phyloP scores from a whole-genome alignment of 1,140 invertebrate genomes.

The Orius laevigatus region DNA sequence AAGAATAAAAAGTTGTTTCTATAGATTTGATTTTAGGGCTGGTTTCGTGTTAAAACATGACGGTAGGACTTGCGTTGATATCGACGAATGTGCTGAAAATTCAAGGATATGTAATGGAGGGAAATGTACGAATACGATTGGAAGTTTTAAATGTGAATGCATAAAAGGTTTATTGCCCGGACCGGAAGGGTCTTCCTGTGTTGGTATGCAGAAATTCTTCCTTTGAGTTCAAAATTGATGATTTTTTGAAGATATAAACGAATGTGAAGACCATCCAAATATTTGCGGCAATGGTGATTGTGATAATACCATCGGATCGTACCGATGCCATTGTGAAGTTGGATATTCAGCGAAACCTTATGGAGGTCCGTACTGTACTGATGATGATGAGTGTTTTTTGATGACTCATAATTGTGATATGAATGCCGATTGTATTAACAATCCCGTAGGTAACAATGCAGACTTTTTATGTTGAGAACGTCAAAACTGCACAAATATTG shows the following conservation, averaged over 20 bases:
- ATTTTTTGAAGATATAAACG: conserved; percentile 42
- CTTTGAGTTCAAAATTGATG: neutral
- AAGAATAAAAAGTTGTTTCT: too few species aligned
- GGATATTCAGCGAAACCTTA: conserved; percentile 70
- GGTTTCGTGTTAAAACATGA: conserved; percentile 30
- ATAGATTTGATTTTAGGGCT: conserved; percentile 28
- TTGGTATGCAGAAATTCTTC: conserved; percentile 31
- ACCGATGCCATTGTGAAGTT: conserved; percentile 55
- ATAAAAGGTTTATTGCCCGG: conserved; percentile 51
- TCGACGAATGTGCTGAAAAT: conserved; percentile 66
- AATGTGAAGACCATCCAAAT: conserved; percentile 46
- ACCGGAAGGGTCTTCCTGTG: conserved; percentile 47
- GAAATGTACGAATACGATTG: conserved; percentile 59
- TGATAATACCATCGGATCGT: conserved; percentile 71
- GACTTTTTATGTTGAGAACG: too few species aligned
- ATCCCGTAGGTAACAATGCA: conserved; percentile 33
- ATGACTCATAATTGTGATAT: conserved; percentile 59
- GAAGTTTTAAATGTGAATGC: conserved; percentile 62
- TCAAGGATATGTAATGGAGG: conserved; percentile 68
- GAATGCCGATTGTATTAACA: conserved; percentile 68
- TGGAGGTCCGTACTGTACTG: conserved; percentile 49
- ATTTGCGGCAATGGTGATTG: conserved; percentile 58
- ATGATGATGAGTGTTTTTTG: conserved; percentile 71
- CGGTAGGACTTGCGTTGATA: conserved; percentile 34
- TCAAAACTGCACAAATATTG: too few species aligned